Evolutionary conservation across 1,140 invertebrate species (phyloP).

Genomic region (Gryon sp.): DNA sequence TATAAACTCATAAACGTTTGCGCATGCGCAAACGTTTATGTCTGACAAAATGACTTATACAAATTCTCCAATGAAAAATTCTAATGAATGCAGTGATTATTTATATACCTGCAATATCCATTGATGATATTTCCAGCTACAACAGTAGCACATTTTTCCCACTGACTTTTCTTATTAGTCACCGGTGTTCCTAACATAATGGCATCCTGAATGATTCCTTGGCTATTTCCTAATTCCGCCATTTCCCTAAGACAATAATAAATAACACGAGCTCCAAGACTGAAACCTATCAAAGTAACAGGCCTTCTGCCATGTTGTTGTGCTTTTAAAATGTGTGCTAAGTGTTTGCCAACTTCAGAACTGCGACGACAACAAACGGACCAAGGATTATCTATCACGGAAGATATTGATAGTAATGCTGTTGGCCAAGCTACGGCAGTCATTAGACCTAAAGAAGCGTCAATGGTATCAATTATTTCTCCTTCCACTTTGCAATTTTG

Average conservation of each 20-base stretch:
- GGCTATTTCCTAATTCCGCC: slow-evolving; percentile 78
- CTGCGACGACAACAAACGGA: slow-evolving; percentile 85
- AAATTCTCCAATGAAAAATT: no score
- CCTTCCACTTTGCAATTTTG: background rate
- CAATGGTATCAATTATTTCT: no score
- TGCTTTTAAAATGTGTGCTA: slow-evolving; percentile 84
- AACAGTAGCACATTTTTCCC: slow-evolving; percentile 81
- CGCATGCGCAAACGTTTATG: no score
- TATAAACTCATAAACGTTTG: no score
- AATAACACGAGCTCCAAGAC: slow-evolving; percentile 86
- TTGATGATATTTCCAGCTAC: slow-evolving; percentile 85
- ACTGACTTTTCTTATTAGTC: slow-evolving; percentile 79
- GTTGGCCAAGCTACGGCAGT: slow-evolving; percentile 86
- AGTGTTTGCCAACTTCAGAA: slow-evolving; percentile 84
- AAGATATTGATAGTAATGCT: slow-evolving; percentile 82
- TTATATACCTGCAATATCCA: slow-evolving; percentile 82
- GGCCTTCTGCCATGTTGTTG: slow-evolving; percentile 85
- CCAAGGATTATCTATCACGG: slow-evolving; percentile 88
- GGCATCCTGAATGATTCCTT: slow-evolving; percentile 86
- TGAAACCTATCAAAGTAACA: slow-evolving; percentile 87
- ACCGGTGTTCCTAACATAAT: slow-evolving; percentile 86
- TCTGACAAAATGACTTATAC: no score
- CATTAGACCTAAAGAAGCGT: slow-evolving; percentile 82
- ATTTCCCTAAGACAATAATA: slow-evolving; percentile 84
- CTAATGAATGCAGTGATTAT: no score